Evolutionary conservation across 1,140 invertebrate genomes (phyloP).

Genomic region (Diabrotica virgifera): DNA sequence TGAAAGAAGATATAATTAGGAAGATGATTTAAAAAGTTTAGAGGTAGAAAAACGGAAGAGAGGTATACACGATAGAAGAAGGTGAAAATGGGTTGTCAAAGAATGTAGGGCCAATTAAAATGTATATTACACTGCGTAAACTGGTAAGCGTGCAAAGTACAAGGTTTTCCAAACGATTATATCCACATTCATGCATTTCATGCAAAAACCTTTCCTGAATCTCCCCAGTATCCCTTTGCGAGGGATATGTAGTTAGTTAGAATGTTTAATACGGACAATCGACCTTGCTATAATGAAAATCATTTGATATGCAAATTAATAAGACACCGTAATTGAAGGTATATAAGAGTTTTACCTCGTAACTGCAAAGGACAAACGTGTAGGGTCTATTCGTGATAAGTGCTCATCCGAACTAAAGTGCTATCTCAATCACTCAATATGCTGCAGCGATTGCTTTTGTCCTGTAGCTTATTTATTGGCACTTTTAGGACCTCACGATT

Average conservation of each 20-base stretch:
- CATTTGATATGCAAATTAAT: neutral
- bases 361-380: neutral
- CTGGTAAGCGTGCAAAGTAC: too few relatives aligned
- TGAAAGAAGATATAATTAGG: too few relatives aligned
- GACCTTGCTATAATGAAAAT: slow-evolving; percentile 2
- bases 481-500: neutral
- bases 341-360: neutral
- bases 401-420: neutral
- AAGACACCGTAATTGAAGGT: neutral
- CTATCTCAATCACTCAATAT: slow-evolving; percentile 2
- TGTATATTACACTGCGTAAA: too few relatives aligned
- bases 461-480: neutral
- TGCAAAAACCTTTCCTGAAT: too few relatives aligned
- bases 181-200: too few relatives aligned
- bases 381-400: neutral
- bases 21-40: too few relatives aligned
- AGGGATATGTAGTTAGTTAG: neutral
- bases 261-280: neutral
- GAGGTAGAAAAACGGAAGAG: too few relatives aligned
- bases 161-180: too few relatives aligned
- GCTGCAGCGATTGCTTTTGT: slow-evolving; percentile 1
- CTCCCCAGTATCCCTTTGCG: neutral
- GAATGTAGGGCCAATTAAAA: too few relatives aligned
- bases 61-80: too few relatives aligned
- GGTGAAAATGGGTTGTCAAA: too few relatives aligned